These are phyloP conservation scores for Ellobius talpinus DNA, from an alignment of 2,113 vertebrate genomes.

Conservation along the genomic window DNA sequence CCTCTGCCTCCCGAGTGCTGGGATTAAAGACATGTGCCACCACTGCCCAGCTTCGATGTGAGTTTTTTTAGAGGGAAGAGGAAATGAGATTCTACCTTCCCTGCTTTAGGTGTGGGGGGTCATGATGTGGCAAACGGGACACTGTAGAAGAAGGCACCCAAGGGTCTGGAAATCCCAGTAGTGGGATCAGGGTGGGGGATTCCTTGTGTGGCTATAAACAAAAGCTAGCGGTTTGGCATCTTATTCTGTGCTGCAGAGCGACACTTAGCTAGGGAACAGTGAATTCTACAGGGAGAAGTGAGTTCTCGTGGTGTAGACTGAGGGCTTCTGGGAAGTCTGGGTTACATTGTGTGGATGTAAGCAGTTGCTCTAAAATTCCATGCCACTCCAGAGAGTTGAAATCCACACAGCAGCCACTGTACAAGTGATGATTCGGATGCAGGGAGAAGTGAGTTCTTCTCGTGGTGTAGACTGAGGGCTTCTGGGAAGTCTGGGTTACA, in stretches of 20 bases:
- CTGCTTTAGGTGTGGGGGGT: not conserved
- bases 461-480: not conserved
- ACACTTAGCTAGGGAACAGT: not conserved
- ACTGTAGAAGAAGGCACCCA: not conserved
- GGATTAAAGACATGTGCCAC: too few relatives aligned
- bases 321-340: not conserved
- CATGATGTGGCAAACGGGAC: not conserved
- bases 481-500: not conserved
- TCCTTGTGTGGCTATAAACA: not conserved
- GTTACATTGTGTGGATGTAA: too few relatives aligned
- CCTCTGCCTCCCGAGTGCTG: too few relatives aligned
- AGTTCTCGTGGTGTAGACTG: not conserved
- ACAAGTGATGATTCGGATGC: not conserved
- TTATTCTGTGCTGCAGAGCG: not conserved
- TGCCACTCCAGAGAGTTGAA: not conserved
- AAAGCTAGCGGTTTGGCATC: not conserved
- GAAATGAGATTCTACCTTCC: not conserved
- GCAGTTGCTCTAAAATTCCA: not conserved
- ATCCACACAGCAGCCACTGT: not conserved
- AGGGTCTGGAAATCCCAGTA: not conserved
- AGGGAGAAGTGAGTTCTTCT: not conserved
- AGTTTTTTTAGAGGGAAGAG: not conserved
- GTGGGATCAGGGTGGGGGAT: conserved; percentile 9
- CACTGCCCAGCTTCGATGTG: not conserved
- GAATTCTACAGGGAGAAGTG: not conserved